Evolutionary conservation across 2,113 vertebrate genomes (phyloP).

Genomic region (Rhabdornis inornatus): DNA sequence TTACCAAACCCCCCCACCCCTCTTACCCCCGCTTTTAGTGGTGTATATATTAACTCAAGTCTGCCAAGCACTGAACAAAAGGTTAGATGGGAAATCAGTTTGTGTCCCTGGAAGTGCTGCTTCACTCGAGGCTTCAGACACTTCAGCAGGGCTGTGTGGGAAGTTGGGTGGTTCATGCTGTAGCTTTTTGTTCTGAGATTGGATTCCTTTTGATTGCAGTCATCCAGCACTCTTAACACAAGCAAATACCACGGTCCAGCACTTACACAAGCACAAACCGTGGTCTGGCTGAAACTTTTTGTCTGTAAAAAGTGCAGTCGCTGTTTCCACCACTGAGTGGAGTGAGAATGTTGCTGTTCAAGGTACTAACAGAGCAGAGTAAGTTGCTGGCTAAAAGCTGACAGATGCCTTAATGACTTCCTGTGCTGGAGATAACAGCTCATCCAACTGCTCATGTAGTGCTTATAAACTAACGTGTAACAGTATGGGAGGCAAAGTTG

Average conservation of each 20-base stretch:
- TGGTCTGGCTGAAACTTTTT: background rate
- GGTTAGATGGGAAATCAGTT: background rate
- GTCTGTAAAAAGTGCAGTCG: background rate
- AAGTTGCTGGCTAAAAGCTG: conserved; percentile 14
- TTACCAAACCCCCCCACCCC: background rate
- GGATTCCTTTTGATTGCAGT: background rate
- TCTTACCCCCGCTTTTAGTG: background rate
- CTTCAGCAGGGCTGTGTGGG: background rate
- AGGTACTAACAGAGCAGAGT: background rate
- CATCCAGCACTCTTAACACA: background rate
- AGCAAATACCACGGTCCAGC: background rate
- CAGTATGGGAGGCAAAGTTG: background rate
- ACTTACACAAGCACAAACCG: background rate
- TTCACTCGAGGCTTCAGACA: background rate
- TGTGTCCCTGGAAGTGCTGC: background rate
- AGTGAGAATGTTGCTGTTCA: background rate
- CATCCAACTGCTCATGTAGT: background rate
- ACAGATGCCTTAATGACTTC: conserved; percentile 67
- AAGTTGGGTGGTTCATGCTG: background rate
- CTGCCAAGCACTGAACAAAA: background rate
- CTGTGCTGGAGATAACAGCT: background rate
- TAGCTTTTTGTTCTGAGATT: background rate
- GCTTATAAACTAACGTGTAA: background rate
- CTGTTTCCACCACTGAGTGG: background rate
- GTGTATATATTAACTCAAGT: background rate